A percentile compares a stretch with the other conserved stretches of the same genome.
These are phyloP conservation scores for Caenorhabditis afra DNA, from an alignment of 2,888 invertebrate genomes.

Conservation along the genomic window DNA sequence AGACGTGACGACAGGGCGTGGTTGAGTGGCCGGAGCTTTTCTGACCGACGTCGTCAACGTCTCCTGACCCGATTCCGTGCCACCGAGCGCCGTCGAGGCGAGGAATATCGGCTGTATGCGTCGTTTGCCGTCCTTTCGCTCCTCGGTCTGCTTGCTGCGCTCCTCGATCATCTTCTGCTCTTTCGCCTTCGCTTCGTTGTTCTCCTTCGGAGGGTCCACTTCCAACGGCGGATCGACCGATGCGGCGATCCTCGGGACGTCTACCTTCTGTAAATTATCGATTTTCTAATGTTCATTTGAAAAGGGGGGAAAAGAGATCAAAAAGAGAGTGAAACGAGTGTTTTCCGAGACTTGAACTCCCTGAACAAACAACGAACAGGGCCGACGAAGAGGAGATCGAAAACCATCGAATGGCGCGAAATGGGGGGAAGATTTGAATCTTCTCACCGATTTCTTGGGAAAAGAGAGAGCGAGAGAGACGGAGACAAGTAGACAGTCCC, in stretches of 20 bases:
- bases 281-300: too few species aligned
- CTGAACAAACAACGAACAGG: too few species aligned
- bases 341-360: too few species aligned
- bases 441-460: too few species aligned
- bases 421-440: background rate
- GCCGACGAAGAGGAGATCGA: too few species aligned
- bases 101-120: constrained; percentile 97
- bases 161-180: constrained; percentile 59
- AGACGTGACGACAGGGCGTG: background rate
- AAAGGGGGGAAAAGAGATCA: too few species aligned
- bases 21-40: too few species aligned
- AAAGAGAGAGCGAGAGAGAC: background rate
- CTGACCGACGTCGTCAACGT: background rate
- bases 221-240: background rate
- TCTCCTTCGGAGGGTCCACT: constrained; percentile 25
- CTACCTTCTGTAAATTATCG: background rate
- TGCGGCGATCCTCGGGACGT: background rate
- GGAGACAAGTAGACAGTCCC: background rate
- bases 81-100: constrained; percentile 58
- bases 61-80: background rate
- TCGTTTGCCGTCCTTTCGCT: constrained; percentile 88
- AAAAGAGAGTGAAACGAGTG: too few species aligned
- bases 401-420: constrained; percentile 5
- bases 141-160: constrained; percentile 63
- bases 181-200: constrained; percentile 21